A percentile compares a stretch with the other conserved stretches of the same genome.
Evolutionary conservation across 2,888 invertebrate species (phyloP).

Genomic region (Thymelicus sylvestris): DNA sequence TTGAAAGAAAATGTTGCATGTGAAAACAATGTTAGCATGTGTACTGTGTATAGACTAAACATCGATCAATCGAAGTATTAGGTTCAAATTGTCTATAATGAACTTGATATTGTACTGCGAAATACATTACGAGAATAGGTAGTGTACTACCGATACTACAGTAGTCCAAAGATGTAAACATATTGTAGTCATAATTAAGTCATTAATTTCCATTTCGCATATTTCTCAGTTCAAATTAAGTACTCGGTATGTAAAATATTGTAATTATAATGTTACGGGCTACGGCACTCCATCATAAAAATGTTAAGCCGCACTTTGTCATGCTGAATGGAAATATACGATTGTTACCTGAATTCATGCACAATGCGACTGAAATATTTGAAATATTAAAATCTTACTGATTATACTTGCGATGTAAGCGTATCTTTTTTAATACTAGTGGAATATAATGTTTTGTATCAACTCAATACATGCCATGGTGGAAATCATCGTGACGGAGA

Average conservation of each 20-base stretch:
- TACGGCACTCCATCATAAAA: neutral
- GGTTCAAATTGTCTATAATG: too few relatives aligned
- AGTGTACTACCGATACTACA: too few relatives aligned
- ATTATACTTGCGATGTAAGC: neutral
- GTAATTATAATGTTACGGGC: slow-evolving; percentile 1
- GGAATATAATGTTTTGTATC: neutral
- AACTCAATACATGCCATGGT: neutral
- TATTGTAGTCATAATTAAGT: neutral
- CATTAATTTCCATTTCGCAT: neutral
- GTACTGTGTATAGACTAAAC: too few relatives aligned
- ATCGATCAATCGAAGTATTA: too few relatives aligned
- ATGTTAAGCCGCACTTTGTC: slow-evolving; percentile 11
- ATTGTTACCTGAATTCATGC: slow-evolving; percentile 7
- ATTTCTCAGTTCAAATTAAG: too few relatives aligned
- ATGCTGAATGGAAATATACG: slow-evolving; percentile 17
- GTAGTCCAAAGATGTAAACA: neutral
- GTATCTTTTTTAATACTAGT: too few relatives aligned
- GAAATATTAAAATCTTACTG: slow-evolving; percentile 14
- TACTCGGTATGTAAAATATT: neutral
- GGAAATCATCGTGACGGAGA: too few relatives aligned
- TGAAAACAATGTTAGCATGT: too few relatives aligned
- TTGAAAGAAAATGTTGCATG: too few relatives aligned
- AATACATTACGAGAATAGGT: too few relatives aligned
- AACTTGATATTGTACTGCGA: too few relatives aligned
- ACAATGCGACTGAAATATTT: neutral